Base-by-base conservation (phyloP, 2,888 invertebrate species). In the Lapara coniferarum region DNA sequence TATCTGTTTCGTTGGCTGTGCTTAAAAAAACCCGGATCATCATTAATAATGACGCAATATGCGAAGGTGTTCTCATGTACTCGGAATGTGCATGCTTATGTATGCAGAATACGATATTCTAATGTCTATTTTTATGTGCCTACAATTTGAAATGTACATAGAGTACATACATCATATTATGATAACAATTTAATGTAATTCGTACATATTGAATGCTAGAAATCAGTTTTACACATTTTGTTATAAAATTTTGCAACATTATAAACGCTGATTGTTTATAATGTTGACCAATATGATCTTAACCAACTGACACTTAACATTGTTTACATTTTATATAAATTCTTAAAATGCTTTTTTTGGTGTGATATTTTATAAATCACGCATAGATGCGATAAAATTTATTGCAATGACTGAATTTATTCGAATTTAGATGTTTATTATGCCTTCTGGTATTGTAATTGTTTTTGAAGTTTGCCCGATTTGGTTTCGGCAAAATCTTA, bases 61-160 rank as follows among this genome's bases (percentile, higher is more conserved):
- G 10, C 16, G 8, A 53, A 59, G 16, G 19, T 19, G 19, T 49
- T 16, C 63, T 63, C 63, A 46, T 63, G 16, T 46, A 10, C 2
- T 13, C 25, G 49, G 59, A 46, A 63, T 63, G 63, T 63, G 25
- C 25, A 25, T 25, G 12, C 49, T 63, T 63, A 63, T 63, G 49
- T 46, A 49, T 49, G 49, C 49, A 16, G 19, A 63, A 49, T 49
- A 63, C 63, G 63, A 13, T 63, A 30, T 63, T 63, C 55, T 19
- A 19, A 16, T 46, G 19, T 12, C 63, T 19, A 19, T 49, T 16
- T 63, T 19, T 63, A 16, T 49, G 63, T 49, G 63, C 19, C 12
- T 63, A 19, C 6, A 49, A 19, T 19, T 63, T 49, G 16, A 46
- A 19, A 4, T 2, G 56, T 56, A 13, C 19, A 56, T 19, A 10